phyloP scores from a whole-genome alignment of 2,113 vertebrate species.

The Panurus biarmicus region DNA sequence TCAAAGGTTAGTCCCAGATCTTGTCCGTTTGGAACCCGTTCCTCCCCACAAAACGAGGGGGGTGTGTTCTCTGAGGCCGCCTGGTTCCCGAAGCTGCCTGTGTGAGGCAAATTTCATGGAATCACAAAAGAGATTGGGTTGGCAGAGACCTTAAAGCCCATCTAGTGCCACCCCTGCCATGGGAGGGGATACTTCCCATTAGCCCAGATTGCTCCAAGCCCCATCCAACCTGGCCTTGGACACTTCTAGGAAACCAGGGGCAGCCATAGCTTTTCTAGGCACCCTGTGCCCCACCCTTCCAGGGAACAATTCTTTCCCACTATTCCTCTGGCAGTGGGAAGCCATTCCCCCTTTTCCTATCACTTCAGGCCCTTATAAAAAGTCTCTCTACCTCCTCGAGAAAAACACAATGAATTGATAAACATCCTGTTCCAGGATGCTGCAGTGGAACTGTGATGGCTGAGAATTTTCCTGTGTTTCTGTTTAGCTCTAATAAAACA shows the following conservation, averaged over 20 bases:
- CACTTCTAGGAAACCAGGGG: not conserved
- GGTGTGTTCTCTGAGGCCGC: too few species aligned
- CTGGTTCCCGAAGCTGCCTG: not conserved
- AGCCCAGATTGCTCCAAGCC: fast-evolving
- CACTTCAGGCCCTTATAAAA: not conserved
- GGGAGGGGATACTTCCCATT: not conserved
- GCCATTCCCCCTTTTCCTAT: not conserved
- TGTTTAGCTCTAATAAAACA: not conserved
- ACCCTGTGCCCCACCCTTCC: not conserved
- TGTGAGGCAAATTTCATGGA: too few species aligned
- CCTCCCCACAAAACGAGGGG: fast-evolving
- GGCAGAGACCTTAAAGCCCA: not conserved
- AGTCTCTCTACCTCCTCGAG: not conserved
- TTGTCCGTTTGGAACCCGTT: fast-evolving
- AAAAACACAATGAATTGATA: fast-evolving
- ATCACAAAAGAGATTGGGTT: fast-evolving
- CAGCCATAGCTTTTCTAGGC: not conserved
- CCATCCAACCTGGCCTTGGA: fast-evolving
- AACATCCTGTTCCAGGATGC: not conserved
- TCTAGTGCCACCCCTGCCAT: not conserved
- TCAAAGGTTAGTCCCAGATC: constrained; percentile 72
- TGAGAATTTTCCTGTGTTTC: not conserved
- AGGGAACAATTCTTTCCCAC: not conserved
- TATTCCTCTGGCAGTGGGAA: not conserved
- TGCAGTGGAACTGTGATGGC: not conserved